Base-by-base conservation (phyloP, 2,113 vertebrate species). In the Coregonus clupeaformis region DNA sequence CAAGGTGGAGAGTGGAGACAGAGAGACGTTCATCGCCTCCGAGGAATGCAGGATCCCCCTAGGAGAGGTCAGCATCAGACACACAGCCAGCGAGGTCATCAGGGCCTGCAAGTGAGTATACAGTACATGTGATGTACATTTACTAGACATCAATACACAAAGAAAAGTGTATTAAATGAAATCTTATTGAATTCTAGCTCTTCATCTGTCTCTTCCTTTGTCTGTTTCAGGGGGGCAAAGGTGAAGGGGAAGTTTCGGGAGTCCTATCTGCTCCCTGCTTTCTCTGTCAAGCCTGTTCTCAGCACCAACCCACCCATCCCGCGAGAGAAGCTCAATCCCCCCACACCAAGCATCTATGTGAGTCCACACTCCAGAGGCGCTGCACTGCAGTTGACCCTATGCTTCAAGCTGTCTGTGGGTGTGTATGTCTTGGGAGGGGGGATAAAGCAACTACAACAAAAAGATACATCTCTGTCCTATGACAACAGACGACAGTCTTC, bases 281-380 rank as follows among this genome's bases (percentile, higher is more conserved):
- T 96, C 74, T 96, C 95, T 6, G 94, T 97, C 47, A 97, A 97
- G 80, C 96, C 95, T 0, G 90, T 87, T 78, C 87, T 95, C 69
- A 84, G 81, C 72, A 82, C 82, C 0, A 82, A 91, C 13, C 80
- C 7, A 49, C 92, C 86, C 25, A 95, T 94, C 80, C 92, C 94
- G 6, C 92, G 94, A 27, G 95, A 96, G 68, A 97, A 94, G 71
- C 94, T 96, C 9, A 97, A 94, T 80, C 96, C 96, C 1, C 96
- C 96, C 4, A 97, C 96, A 0, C 96, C 96, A 1, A 97, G 96
- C 86, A 97, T 97, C 73, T 97, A 97, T 75, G 96, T 97, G 89
- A 84, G 95, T 92, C 1, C 25, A 24, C n/a, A 12, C 68, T 6
- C 5, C 62, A 64, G 13, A 5, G 49, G 5, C 16, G 14, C 49